Percentiles rank a stretch among this genome's conserved stretches.
phyloP scores from a whole-genome alignment of 2,113 vertebrate species.

The Leptodactylus fuscus region DNA sequence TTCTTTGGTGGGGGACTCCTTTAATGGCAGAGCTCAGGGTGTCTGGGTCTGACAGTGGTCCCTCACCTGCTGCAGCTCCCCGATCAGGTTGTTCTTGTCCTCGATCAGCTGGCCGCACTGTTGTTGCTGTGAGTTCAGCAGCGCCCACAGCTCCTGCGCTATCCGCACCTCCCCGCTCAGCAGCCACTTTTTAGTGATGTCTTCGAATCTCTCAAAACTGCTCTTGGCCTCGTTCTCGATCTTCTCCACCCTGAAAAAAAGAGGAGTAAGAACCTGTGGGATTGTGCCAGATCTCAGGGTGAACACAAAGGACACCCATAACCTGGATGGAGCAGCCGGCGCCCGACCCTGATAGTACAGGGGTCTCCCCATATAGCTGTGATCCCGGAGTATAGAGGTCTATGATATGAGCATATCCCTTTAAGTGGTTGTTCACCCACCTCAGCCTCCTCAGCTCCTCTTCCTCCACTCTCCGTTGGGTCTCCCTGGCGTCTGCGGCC shows the following conservation, averaged over 20 bases:
- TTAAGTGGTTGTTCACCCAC: conserved; percentile 63
- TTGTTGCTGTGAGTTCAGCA: conserved; percentile 77
- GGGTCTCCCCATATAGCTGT: too few relatives aligned
- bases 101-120: conserved; percentile 75
- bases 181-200: conserved; percentile 77
- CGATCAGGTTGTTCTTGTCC: conserved; percentile 83
- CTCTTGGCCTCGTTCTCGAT: conserved; percentile 68
- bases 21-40: too few relatives aligned
- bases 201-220: conserved; percentile 77
- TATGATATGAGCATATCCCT: too few relatives aligned
- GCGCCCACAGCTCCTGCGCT: conserved; percentile 78
- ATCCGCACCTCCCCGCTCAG: conserved; percentile 66
- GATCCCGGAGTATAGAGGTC: too few relatives aligned
- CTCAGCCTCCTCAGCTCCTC: conserved; percentile 74
- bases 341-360: too few relatives aligned
- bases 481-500: conserved; percentile 77
- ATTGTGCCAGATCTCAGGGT: too few relatives aligned
- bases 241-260: conserved; percentile 65
- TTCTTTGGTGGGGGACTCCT: too few relatives aligned
- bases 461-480: conserved; percentile 70
- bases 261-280: neutral
- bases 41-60: too few relatives aligned
- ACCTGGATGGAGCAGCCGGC: too few relatives aligned
- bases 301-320: too few relatives aligned
- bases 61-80: conserved; percentile 81